Evolutionary conservation across 2,113 vertebrate species (phyloP), one percentile per base, ranked within the genome.

Genomic region (Ceyx melanurus): DNA sequence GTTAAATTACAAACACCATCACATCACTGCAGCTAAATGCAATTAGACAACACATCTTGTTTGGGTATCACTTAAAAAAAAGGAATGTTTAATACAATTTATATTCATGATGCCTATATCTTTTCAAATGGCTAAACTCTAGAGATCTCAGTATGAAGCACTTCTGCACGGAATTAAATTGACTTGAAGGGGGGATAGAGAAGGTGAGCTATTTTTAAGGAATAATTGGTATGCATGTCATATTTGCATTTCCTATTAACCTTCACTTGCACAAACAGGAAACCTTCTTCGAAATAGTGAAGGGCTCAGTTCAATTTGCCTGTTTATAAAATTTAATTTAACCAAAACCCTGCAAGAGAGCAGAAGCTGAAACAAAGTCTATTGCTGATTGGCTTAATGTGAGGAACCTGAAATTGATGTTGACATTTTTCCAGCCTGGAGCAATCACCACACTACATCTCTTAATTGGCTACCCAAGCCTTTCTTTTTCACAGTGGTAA

Each of bases 321-420:
- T 75, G 54, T 86, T 93, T 87, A 93, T 89, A 77, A 80, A 70
- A 85, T 94, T 80, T 90, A 90, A 93, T 96, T 81, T 90, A 94
- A 77, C 35, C 65, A 56, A 83, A 89, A 95, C 72, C 57, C 51
- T 90, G 26, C 53, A 82, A 94, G 82, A 57, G n/a, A 58, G 40
- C n/a, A 86, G 33, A 79, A 66, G 29, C 64, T 87, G 82, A 76
- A 78, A 50, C 43, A 89, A 88, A 86, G 64, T 68, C 54, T 76
- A 29, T 42, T 62, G 40, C 35, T 82, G 77, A 87, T 61, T 45
- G 54, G 16, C 76, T 76, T 93, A 72, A 79, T 62, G 37, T 71
- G 66, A 87, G 25, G 60, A 90, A 85, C 58, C 64, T 65, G 62
- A 95, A 92, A 95, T 70, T 64, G 48, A 46, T 62, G 50, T 84